These are phyloP conservation scores for Diacarnus erythraeanus DNA, from an alignment of 37 sponge, comb jelly and placozoan species.

Conservation along the genomic window DNA sequence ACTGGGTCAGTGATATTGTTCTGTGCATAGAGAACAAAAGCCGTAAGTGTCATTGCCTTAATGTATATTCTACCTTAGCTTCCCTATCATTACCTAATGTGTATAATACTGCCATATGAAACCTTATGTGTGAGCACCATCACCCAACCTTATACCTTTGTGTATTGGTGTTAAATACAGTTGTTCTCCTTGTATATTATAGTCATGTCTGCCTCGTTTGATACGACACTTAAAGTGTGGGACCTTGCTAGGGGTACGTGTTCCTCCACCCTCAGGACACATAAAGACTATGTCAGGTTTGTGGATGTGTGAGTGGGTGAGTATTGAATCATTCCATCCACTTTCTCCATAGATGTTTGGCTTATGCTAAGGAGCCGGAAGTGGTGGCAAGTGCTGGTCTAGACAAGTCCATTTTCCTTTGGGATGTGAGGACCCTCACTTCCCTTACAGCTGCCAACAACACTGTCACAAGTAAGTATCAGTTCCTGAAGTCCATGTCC, in stretches of 20 bases:
- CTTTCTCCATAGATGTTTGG: slow-evolving; percentile 71
- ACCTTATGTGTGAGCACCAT: too few species aligned
- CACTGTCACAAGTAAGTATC: slow-evolving; percentile 90
- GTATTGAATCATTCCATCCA: neutral
- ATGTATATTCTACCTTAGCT: neutral
- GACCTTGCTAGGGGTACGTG: slow-evolving; percentile 66
- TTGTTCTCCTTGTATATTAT: neutral
- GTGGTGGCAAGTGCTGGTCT: slow-evolving; percentile 88
- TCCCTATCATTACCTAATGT: neutral
- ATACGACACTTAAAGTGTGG: slow-evolving; percentile 91
- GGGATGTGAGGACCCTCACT: slow-evolving; percentile 88
- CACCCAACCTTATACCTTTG: too few species aligned
- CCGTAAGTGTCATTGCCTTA: slow-evolving; percentile 13
- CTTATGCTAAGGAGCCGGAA: slow-evolving; percentile 73
- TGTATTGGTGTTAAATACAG: too few species aligned
- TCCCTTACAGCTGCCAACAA: slow-evolving; percentile 77
- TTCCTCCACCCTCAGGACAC: slow-evolving; percentile 78
- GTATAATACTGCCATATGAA: neutral
- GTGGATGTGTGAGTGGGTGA: neutral
- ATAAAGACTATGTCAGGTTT: slow-evolving; percentile 87
- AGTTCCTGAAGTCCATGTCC: too few species aligned
- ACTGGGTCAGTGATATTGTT: slow-evolving; percentile 96
- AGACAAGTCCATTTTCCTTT: slow-evolving; percentile 78
- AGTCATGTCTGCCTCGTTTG: slow-evolving; percentile 96
- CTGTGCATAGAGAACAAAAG: slow-evolving; percentile 61